Percentiles rank a stretch among this genome's conserved stretches.
These are phyloP conservation scores for Muscidifurax raptorellus DNA, from an alignment of 1,140 invertebrate species.

Conservation along the genomic window DNA sequence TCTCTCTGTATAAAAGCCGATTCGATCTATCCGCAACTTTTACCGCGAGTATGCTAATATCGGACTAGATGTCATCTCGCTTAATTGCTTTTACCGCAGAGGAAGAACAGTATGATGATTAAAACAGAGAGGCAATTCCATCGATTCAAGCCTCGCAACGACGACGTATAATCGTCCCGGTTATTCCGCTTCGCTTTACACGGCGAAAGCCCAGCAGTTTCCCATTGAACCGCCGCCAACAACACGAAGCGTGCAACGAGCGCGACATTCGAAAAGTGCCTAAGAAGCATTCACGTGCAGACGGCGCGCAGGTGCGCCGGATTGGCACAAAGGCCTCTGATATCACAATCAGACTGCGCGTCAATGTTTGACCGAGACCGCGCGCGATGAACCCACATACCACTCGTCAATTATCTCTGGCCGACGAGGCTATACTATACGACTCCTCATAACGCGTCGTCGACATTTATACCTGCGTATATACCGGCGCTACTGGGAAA, in stretches of 20 bases:
- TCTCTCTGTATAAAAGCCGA: not conserved
- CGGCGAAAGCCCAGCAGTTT: not conserved
- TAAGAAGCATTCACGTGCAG: not conserved
- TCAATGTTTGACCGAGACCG: slow-evolving; percentile 67
- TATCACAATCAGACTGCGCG: slow-evolving; percentile 61
- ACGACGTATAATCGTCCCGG: too few species aligned
- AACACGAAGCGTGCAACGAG: too few species aligned
- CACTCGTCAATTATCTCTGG: slow-evolving; percentile 69
- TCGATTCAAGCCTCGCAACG: too few species aligned
- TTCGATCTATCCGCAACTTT: not conserved
- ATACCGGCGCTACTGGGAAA: not conserved
- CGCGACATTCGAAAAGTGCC: not conserved
- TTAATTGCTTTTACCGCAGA: not conserved
- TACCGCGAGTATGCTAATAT: not conserved
- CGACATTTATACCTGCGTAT: not conserved
- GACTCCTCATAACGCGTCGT: slow-evolving; percentile 1
- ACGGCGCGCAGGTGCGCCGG: not conserved
- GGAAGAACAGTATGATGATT: not conserved
- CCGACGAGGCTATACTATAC: slow-evolving; percentile 48
- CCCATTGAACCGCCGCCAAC: not conserved
- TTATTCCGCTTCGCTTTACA: too few species aligned
- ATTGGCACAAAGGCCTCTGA: slow-evolving; percentile 50
- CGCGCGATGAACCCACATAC: slow-evolving; percentile 63
- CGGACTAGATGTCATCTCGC: too few species aligned
- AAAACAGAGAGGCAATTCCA: too few species aligned